Base-by-base conservation (phyloP, 1,140 invertebrate genomes). In the Helicoverpa armigera region DNA sequence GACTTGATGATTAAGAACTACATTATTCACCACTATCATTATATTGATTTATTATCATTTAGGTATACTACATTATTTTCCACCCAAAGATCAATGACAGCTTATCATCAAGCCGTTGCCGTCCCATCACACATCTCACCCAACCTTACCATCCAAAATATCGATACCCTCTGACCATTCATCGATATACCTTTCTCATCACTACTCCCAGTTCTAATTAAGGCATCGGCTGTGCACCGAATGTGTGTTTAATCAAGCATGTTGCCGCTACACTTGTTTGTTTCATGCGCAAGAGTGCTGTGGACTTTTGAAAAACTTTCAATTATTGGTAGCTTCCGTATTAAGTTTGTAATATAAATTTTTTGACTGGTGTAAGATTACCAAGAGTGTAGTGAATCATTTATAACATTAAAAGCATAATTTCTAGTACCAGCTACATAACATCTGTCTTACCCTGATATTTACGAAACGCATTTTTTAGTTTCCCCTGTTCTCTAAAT, bases 241-340 rank as follows among this genome's bases (percentile, higher is more conserved):
- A 93, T 89, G 92, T 93, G 90, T 90, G 92, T 92, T 92, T 94
- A 94, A 94, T 94, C 92, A 94, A 90, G 87, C 89, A 83, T 82
- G 85, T 82, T 82, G 89, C 89, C 88, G 88, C 82, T 87, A 82
- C 83, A 73, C 85, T 87, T 88, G 89, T 92, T 88, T 89, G 85
- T 86, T 86, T 86, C 88, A 85, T 86, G 86, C 84, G 87, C 80
- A 58, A 31, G 85, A 86, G 88, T 85, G 85, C 53, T 29, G 5
- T 29, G 16, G 53, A 61, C 16, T 69, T 43, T 67, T 69, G 61
- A 82, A 82, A 84, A 82, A 63, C 84, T 80, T 84, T 82, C 85
- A 81, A 84, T 82, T 84, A 83, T 84, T 82, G 67, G 79, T 43
- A 14, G 48, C 70, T 74, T 74, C 70, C 70, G 53, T 58, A 74